Base-by-base conservation (phyloP, 1,140 invertebrate species). In the Pseudobourletiella spinata region DNA sequence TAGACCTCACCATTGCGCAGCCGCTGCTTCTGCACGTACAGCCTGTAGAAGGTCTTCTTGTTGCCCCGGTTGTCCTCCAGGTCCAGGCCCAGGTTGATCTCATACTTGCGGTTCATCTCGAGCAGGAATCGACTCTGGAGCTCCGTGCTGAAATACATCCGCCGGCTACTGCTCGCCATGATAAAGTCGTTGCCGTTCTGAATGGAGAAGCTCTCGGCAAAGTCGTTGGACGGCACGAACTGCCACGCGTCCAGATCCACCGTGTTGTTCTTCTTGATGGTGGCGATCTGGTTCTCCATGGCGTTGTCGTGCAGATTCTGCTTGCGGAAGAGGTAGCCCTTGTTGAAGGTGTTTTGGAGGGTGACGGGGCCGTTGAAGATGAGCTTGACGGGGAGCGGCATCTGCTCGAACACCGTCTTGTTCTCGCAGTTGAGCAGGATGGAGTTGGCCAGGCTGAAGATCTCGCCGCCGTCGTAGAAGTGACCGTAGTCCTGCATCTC, bases 341-440 rank as follows among this genome's bases (percentile, higher is more conserved):
- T 55, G 29, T 39, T 55, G 18, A 32, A 55, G 22, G 52, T 55
- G 25, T 55, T 55, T 35, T 55, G 52, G 26, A 55, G 52, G 26
- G 11, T 55, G 28, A 55, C 32, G 2, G 3, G 3, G 6, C 14
- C 11, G 6, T 3, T 32, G 18, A 55, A 55, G n/a, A 55, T 55
- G 11, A 39, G 29, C 26, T 55, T 18, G 29, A 55, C 52, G 14
- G 52, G 52, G 3, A 14, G 18, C 15, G 52, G 52, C 11, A 55
- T 4, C 4, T 22, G 16, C 14, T 32, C 28, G 22, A 55, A 55
- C 8, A 55, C n/a, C 3, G 52, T 32, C 3, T 2, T 55, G 4
- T 8, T 39, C 3, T 35, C 39, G 25, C 52, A 55, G 25, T 30
- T 55, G 3, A 8, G 20, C 4, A 32, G 15, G n/a, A 32, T 3